Percentiles rank a stretch among this genome's conserved stretches.
Conservation (phyloP, 2,797 vertebrate species). For the Salmo trutta region DNA sequence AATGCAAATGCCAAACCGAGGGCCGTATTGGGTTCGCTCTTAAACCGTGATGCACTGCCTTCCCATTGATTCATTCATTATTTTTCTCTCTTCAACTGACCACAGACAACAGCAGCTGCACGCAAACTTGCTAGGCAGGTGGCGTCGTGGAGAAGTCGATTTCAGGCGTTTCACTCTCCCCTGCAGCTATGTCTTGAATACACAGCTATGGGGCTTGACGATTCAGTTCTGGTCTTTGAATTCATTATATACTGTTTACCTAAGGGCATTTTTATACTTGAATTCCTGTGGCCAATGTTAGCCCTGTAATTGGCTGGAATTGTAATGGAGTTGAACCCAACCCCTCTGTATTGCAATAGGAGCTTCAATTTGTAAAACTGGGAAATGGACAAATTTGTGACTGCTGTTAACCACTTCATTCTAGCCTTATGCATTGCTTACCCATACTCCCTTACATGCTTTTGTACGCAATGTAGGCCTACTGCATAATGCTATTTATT, state of each 20-base stretch:
- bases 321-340: background rate
- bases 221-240: background rate
- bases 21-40: conserved; percentile 19
- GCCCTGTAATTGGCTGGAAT: background rate
- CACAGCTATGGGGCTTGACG: background rate
- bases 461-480: background rate
- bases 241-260: background rate
- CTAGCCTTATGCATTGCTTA: background rate
- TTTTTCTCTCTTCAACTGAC: background rate
- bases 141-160: background rate
- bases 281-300: background rate
- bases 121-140: conserved; percentile 6
- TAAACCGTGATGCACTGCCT: conserved; percentile 1
- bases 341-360: background rate
- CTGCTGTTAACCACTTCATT: background rate
- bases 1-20: conserved; percentile 46
- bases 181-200: background rate
- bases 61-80: background rate
- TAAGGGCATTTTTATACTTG: background rate
- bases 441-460: background rate
- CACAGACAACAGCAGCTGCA: conserved; percentile 8
- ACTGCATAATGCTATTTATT: background rate
- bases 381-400: background rate
- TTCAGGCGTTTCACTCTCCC: background rate
- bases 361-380: background rate